Evolutionary conservation across 2,888 invertebrate genomes (phyloP).

Genomic region (Melangyna quadrimaculata): DNA sequence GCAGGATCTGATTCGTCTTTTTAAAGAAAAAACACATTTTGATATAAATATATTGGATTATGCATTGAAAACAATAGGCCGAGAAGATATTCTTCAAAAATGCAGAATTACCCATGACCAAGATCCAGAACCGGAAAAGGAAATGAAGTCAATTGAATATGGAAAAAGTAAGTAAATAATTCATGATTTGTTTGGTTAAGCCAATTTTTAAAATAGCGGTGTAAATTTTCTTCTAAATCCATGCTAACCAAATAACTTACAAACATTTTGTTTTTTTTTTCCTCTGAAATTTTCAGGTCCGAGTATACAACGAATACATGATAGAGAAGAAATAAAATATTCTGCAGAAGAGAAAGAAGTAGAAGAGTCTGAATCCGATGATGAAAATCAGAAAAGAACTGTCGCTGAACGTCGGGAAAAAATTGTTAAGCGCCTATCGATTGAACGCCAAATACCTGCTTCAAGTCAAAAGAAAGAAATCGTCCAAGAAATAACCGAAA

Average conservation of each 20-base stretch:
- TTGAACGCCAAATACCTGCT: constrained; percentile 86
- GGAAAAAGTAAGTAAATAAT: constrained; percentile 50
- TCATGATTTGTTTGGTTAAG: too few relatives aligned
- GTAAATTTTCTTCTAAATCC: background rate
- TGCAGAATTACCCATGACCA: constrained; percentile 83
- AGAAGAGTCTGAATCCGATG: constrained; percentile 84
- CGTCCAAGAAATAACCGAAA: constrained; percentile 87
- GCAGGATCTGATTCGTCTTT: constrained; percentile 85
- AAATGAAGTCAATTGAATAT: constrained; percentile 36
- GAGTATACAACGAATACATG: constrained; percentile 80
- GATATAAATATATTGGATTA: constrained; percentile 86
- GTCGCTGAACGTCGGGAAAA: constrained; percentile 90
- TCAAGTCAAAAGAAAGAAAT: constrained; percentile 89
- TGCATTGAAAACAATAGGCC: constrained; percentile 91
- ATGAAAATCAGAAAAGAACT: constrained; percentile 86
- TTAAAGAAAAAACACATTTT: constrained; percentile 82
- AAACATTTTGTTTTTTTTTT: constrained; percentile 76
- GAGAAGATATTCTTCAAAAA: constrained; percentile 95
- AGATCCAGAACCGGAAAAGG: constrained; percentile 73
- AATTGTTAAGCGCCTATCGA: constrained; percentile 88
- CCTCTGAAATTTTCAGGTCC: constrained; percentile 80
- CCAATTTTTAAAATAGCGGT: too few relatives aligned
- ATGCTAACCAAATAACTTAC: background rate
- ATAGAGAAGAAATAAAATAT: constrained; percentile 88
- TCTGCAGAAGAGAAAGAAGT: constrained; percentile 90